These are phyloP conservation scores for Atta colombica DNA, from an alignment of 1,140 invertebrate genomes.

Conservation along the genomic window DNA sequence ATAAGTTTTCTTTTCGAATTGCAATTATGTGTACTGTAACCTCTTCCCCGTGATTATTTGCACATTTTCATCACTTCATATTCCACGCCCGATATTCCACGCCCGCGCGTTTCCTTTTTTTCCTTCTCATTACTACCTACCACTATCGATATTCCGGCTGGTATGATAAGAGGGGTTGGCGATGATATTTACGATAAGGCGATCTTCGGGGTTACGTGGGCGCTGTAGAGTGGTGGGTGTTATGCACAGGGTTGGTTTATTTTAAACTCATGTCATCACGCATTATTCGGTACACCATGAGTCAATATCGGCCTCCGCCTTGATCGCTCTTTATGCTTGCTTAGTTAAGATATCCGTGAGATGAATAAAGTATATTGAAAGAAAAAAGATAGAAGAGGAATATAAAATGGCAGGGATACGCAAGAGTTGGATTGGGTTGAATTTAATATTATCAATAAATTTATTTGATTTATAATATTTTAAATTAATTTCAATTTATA, in stretches of 20 bases:
- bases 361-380: background rate
- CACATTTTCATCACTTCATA: background rate
- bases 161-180: conserved; percentile 30
- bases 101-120: conserved; percentile 1
- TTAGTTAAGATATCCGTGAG: conserved; percentile 28
- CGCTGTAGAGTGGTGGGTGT: conserved; percentile 25
- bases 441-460: background rate
- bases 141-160: conserved; percentile 7
- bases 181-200: conserved; percentile 51
- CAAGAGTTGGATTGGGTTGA: background rate
- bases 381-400: background rate
- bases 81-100: background rate
- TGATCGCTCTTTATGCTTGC: conserved; percentile 32
- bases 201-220: conserved; percentile 30
- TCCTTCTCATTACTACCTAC: background rate
- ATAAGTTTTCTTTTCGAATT: background rate
- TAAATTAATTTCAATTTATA: too few relatives aligned
- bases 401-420: background rate
- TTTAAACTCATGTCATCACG: conserved; percentile 55
- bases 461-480: too few relatives aligned
- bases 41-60: background rate
- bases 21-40: background rate
- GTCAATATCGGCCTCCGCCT: conserved; percentile 42
- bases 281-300: conserved; percentile 58
- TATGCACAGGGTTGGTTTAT: conserved; percentile 32